phyloP scores from a whole-genome alignment of 2,888 invertebrate species.

The Xylophagus ater region DNA sequence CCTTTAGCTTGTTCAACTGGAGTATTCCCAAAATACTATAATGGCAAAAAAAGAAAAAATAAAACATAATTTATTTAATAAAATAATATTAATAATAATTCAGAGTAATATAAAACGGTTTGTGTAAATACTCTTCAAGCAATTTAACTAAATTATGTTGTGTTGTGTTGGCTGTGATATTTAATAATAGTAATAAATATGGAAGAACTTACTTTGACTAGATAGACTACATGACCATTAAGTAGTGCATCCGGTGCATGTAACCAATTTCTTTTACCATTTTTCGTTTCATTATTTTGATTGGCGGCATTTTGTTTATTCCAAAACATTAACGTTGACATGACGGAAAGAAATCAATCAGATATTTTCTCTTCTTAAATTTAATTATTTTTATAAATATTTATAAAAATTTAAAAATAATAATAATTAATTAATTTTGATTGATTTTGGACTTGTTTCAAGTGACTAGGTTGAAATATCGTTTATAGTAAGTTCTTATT shows the following conservation, averaged over 20 bases:
- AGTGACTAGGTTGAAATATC: too few relatives aligned
- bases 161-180: not conserved
- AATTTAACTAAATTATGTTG: not conserved
- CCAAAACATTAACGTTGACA: slow-evolving; percentile 57
- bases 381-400: too few relatives aligned
- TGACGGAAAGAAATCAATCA: too few relatives aligned
- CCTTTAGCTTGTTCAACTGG: slow-evolving; percentile 95
- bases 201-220: slow-evolving; percentile 84
- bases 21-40: slow-evolving; percentile 85
- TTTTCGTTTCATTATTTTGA: slow-evolving; percentile 33
- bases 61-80: slow-evolving; percentile 1
- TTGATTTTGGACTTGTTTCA: too few relatives aligned
- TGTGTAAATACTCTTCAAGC: not conserved
- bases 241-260: slow-evolving; percentile 89
- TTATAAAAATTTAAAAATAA: too few relatives aligned
- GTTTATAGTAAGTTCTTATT: too few relatives aligned
- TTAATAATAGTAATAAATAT: too few relatives aligned
- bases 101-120: not conserved
- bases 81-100: slow-evolving; percentile 3
- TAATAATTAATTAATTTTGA: too few relatives aligned
- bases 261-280: slow-evolving; percentile 64
- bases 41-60: slow-evolving; percentile 19
- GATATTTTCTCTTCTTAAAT: too few relatives aligned
- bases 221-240: slow-evolving; percentile 92
- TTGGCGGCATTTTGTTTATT: slow-evolving; percentile 44